Base-by-base conservation (phyloP, 2,113 vertebrate species). In the Haemorhous mexicanus region DNA sequence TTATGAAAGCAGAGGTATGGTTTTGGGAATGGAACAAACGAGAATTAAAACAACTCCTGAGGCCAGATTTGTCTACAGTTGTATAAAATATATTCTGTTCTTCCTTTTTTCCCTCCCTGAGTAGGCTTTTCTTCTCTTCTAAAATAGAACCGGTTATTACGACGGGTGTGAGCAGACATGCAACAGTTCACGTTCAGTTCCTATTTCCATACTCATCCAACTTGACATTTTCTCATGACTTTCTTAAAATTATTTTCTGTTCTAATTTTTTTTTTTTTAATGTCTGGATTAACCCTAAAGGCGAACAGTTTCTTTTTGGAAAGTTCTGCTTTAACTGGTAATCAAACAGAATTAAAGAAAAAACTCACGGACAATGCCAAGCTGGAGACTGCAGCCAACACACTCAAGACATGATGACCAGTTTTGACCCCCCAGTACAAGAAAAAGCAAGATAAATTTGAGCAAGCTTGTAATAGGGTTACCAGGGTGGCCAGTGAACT, bases 21-120 rank as follows among this genome's bases (percentile, higher is more conserved):
- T 95, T 97, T 97, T 96, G 95, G 96, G 95, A 89, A 96, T 83
- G 93, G 96, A 96, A 97, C 95, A 97, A 97, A 96, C 90, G 55
- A 95, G 95, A 97, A 97, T 95, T 97, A 97, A 97, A 97, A 97
- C 90, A 96, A 96, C 80, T 97, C 97, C 96, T 27, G 58, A 94
- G 96, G 97, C 95, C 95, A 97, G 80, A 93, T 96, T 85, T 96
- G 95, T 96, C 93, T 96, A 93, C 69, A 89, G 93, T 90, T 87
- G 84, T 89, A 94, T 87, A 90, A 96, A 96, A 93, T 64, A 55
- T 70, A 96, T 96, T 94, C 90, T 96, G 74, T 49, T 96, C 85
- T 95, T 92, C 91, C 89, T 91, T 97, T 96, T 97, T 72, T n/a
- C 43, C 55, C 73, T 97, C 89, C 95, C 93, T 87, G 81, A 96